Percentiles rank a stretch among this genome's conserved stretches.
These are phyloP conservation scores for Hylyphantes graminicola DNA, from an alignment of 1,140 invertebrate species.

Conservation along the genomic window DNA sequence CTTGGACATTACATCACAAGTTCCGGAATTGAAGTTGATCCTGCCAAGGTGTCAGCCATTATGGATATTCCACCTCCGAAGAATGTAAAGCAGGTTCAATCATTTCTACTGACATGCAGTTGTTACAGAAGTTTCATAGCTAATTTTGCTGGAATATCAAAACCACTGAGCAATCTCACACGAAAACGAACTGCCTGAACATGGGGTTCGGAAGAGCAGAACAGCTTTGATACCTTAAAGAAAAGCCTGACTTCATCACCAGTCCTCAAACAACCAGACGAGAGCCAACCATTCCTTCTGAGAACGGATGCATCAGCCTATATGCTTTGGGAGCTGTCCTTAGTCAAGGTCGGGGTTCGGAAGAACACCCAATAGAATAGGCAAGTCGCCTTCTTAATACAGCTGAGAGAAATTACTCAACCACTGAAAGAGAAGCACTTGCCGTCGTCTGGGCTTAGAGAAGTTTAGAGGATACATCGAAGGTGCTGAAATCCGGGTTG, in stretches of 20 bases:
- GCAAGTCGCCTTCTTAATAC: not conserved
- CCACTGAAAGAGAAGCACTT: conserved; percentile 62
- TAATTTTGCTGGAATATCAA: conserved; percentile 14
- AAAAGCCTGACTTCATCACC: not conserved
- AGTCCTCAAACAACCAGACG: conserved; percentile 22
- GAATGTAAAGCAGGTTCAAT: conserved; percentile 24
- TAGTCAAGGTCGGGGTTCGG: conserved; percentile 62
- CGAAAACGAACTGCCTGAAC: conserved; percentile 25
- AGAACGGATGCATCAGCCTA: conserved; percentile 19
- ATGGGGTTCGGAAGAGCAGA: conserved; percentile 33
- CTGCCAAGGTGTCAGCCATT: conserved; percentile 30
- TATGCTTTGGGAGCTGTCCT: conserved; percentile 62
- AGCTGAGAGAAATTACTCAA: conserved; percentile 61
- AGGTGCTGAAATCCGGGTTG: conserved; percentile 24
- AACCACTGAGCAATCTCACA: conserved; percentile 31
- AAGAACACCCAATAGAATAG: conserved; percentile 62
- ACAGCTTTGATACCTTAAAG: conserved; percentile 33
- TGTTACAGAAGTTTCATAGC: conserved; percentile 9
- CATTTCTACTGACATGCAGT: conserved; percentile 25
- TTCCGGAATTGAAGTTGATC: conserved; percentile 33
- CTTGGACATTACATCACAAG: conserved; percentile 46
- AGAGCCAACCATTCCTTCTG: not conserved
- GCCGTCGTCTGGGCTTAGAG: conserved; percentile 62
- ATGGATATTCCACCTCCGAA: conserved; percentile 29
- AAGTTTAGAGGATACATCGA: conserved; percentile 63